Percentiles rank a stretch among this genome's conserved stretches.
Evolutionary conservation across 2,888 invertebrate genomes (phyloP).

Genomic region (Augiades crinisus): DNA sequence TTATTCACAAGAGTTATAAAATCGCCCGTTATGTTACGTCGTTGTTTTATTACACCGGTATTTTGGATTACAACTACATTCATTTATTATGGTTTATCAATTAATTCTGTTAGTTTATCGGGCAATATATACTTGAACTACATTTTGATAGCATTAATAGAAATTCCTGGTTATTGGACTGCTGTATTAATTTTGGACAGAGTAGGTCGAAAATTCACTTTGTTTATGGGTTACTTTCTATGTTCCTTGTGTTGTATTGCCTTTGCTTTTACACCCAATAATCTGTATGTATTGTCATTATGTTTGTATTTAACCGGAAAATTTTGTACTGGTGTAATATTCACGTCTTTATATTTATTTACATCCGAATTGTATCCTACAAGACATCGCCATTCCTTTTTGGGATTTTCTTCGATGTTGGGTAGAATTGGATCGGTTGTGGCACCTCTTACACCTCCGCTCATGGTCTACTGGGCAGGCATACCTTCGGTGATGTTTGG

Average conservation of each 20-base stretch:
- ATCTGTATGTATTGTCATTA: slow-evolving; percentile 51
- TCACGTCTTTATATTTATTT: slow-evolving; percentile 84
- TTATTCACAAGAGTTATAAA: slow-evolving; percentile 68
- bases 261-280: slow-evolving; percentile 72
- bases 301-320: slow-evolving; percentile 83
- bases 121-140: slow-evolving; percentile 90
- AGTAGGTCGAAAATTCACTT: slow-evolving; percentile 75
- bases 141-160: slow-evolving; percentile 83
- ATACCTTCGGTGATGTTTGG: slow-evolving; percentile 70
- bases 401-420: slow-evolving; percentile 86
- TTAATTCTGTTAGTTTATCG: slow-evolving; percentile 87
- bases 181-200: slow-evolving; percentile 83
- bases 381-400: slow-evolving; percentile 83
- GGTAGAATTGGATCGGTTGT: slow-evolving; percentile 86
- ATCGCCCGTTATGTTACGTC: slow-evolving; percentile 77
- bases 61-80: slow-evolving; percentile 90
- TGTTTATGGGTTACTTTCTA: slow-evolving; percentile 59
- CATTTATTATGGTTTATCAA: slow-evolving; percentile 89
- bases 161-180: slow-evolving; percentile 86
- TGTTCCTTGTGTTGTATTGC: slow-evolving; percentile 77
- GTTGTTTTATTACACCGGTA: slow-evolving; percentile 85
- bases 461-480: slow-evolving; percentile 76
- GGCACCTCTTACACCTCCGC: slow-evolving; percentile 85
- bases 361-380: slow-evolving; percentile 89
- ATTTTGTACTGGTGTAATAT: slow-evolving; percentile 83